Percentiles rank a stretch among this genome's conserved stretches.
Evolutionary conservation across 2,113 vertebrate species (phyloP).

Genomic region (Megaleporinus macrocephalus): DNA sequence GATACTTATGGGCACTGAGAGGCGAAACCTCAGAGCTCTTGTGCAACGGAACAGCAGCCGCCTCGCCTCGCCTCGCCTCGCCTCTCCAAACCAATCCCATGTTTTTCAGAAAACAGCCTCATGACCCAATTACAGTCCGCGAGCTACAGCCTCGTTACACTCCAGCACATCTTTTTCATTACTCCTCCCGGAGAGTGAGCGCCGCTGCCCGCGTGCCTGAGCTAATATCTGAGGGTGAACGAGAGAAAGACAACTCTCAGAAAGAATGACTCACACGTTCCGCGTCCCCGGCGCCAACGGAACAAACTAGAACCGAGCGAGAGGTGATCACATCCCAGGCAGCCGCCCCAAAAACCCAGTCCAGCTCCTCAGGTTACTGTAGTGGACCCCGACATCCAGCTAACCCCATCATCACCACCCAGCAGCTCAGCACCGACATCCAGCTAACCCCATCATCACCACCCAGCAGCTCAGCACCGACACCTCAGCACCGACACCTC

Average conservation of each 20-base stretch:
- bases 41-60: neutral
- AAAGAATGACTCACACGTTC: constrained; percentile 71
- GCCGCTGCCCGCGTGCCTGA: neutral
- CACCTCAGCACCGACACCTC: too few relatives aligned
- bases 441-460: too few relatives aligned
- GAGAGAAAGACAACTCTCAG: constrained; percentile 25
- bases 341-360: constrained; percentile 60
- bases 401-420: constrained; percentile 46
- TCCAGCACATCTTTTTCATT: constrained; percentile 2
- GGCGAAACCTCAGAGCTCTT: neutral
- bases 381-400: constrained; percentile 23
- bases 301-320: constrained; percentile 67
- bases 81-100: neutral
- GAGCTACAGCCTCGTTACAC: neutral
- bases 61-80: too few relatives aligned
- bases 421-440: too few relatives aligned
- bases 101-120: neutral
- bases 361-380: constrained; percentile 21
- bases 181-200: constrained; percentile 35
- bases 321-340: constrained; percentile 55
- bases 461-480: too few relatives aligned
- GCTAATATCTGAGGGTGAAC: constrained; percentile 10
- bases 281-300: constrained; percentile 67
- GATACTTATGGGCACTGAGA: neutral
- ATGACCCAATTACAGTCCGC: neutral